A percentile compares a stretch with the other conserved stretches of the same genome.
These are phyloP conservation scores for Petrolisthes cinctipes DNA, from an alignment of 2,888 invertebrate genomes.

Conservation along the genomic window DNA sequence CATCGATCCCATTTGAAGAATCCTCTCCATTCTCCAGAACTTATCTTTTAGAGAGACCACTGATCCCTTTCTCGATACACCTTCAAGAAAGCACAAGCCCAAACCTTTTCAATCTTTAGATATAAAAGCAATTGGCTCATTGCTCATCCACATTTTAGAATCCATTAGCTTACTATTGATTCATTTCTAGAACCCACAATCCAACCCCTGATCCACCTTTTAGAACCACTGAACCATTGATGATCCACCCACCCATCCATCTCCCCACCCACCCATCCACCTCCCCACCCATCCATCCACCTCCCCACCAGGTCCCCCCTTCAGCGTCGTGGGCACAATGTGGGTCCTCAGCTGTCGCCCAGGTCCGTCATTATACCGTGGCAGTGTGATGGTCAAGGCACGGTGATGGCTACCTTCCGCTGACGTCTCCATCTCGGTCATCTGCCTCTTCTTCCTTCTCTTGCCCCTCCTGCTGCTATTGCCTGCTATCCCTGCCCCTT, in stretches of 20 bases:
- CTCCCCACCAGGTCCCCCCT: background rate
- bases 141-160: too few relatives aligned
- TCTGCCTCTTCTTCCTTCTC: background rate
- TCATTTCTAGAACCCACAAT: too few relatives aligned
- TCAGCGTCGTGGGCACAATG: background rate
- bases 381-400: slow-evolving; percentile 19
- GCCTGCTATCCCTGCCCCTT: slow-evolving; percentile 6
- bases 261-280: too few relatives aligned
- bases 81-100: too few relatives aligned
- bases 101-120: too few relatives aligned
- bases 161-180: too few relatives aligned
- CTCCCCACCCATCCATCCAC: background rate
- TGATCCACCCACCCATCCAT: background rate
- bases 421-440: slow-evolving; percentile 29
- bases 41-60: too few relatives aligned
- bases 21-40: too few relatives aligned
- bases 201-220: background rate
- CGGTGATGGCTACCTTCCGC: slow-evolving; percentile 17
- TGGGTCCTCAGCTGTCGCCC: background rate
- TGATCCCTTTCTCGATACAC: too few relatives aligned
- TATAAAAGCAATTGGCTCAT: too few relatives aligned
- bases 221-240: background rate
- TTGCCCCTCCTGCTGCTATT: slow-evolving; percentile 12
- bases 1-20: too few relatives aligned
- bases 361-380: background rate